These are phyloP conservation scores for Macaca fascicularis DNA, from an alignment of 2,113 vertebrate genomes.

Conservation along the genomic window T2T-MFA8v1.1 NC_088378.1:49504501-49505000, in stretches of 20 bases:
- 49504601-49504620: neutral
- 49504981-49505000: neutral
- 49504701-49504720: neutral
- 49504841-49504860: neutral
- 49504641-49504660: neutral
- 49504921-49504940: neutral
- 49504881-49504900: neutral
- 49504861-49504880: neutral
- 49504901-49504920: neutral
- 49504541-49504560: neutral
- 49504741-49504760: too few species aligned
- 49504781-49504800: neutral
- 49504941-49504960: neutral
- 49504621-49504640: neutral
- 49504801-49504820: neutral
- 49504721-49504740: neutral
- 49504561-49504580: neutral
- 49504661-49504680: neutral
- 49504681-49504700: neutral
- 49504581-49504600: neutral
- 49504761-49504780: neutral
- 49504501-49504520: neutral
- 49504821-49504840: accelerated
- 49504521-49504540: too few species aligned
- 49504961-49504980: neutral